Percentiles rank a stretch among this genome's conserved stretches.
phyloP scores from a whole-genome alignment of 2,113 vertebrate genomes.

The Epinephelus lanceolatus region DNA sequence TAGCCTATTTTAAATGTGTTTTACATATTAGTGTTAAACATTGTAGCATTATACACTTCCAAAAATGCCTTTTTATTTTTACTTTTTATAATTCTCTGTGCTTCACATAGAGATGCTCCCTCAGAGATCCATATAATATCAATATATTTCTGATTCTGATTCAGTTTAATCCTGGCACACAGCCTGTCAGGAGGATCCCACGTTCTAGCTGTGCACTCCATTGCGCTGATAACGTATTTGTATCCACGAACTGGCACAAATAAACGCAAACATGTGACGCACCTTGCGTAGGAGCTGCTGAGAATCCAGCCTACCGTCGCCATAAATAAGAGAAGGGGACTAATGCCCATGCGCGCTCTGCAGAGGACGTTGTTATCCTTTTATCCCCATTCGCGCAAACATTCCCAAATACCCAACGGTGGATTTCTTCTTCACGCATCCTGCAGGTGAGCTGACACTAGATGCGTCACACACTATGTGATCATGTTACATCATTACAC shows the following conservation, averaged over 20 bases:
- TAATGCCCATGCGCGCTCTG: conserved; percentile 66
- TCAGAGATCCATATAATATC: no score
- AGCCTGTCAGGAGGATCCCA: not conserved
- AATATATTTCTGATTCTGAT: no score
- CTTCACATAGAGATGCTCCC: no score
- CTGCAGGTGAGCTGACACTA: conserved; percentile 61
- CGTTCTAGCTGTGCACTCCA: not conserved
- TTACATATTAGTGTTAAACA: no score
- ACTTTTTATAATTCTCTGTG: no score
- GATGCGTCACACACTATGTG: not conserved
- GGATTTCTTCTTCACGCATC: not conserved
- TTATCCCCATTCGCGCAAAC: conserved; percentile 15
- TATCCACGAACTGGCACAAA: no score
- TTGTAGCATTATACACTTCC: no score
- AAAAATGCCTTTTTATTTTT: no score
- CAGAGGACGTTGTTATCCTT: conserved; percentile 46
- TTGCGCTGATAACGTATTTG: conserved; percentile 11
- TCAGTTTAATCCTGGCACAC: not conserved
- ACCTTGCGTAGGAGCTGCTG: conserved; percentile 35
- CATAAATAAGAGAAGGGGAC: not conserved
- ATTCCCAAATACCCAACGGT: conserved; percentile 5
- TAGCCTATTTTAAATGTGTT: no score
- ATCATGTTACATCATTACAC: not conserved
- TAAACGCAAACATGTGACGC: not conserved
- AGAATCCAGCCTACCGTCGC: conserved; percentile 44